Conservation (phyloP, 1,140 invertebrate species). For the Carcinoscorpius rotundicauda region DNA sequence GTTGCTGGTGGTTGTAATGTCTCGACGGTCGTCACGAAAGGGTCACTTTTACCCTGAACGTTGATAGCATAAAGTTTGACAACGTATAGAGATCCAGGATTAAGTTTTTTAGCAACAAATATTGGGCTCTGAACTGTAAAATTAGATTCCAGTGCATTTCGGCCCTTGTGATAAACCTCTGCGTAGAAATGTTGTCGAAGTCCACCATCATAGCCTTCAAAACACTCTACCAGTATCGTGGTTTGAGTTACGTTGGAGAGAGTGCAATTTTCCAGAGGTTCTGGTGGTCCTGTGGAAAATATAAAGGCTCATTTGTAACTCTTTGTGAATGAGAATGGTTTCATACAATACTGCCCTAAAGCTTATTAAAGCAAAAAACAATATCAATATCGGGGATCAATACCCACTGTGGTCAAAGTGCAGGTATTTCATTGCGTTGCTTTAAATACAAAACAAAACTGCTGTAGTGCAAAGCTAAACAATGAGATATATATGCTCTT, state of each 20-base stretch:
- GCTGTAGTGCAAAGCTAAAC: too few species aligned
- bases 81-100: slow-evolving; percentile 55
- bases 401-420: too few species aligned
- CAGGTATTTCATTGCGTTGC: too few species aligned
- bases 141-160: slow-evolving; percentile 29
- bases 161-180: slow-evolving; percentile 51
- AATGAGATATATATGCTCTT: too few species aligned
- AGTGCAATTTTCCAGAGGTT: slow-evolving; percentile 26
- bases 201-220: slow-evolving; percentile 71
- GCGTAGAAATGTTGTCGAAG: slow-evolving; percentile 59
- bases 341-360: too few species aligned
- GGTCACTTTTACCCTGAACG: slow-evolving; percentile 69
- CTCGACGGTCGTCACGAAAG: slow-evolving; percentile 65
- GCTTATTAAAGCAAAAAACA: too few species aligned
- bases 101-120: slow-evolving; percentile 46
- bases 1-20: slow-evolving; percentile 56
- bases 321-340: too few species aligned
- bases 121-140: slow-evolving; percentile 11
- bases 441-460: too few species aligned
- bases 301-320: too few species aligned
- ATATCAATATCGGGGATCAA: too few species aligned
- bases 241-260: slow-evolving; percentile 39
- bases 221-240: slow-evolving; percentile 58
- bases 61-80: slow-evolving; percentile 72
- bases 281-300: slow-evolving; percentile 19